Conservation (phyloP, 2,888 invertebrate species). For the Cordilura impudica region DNA sequence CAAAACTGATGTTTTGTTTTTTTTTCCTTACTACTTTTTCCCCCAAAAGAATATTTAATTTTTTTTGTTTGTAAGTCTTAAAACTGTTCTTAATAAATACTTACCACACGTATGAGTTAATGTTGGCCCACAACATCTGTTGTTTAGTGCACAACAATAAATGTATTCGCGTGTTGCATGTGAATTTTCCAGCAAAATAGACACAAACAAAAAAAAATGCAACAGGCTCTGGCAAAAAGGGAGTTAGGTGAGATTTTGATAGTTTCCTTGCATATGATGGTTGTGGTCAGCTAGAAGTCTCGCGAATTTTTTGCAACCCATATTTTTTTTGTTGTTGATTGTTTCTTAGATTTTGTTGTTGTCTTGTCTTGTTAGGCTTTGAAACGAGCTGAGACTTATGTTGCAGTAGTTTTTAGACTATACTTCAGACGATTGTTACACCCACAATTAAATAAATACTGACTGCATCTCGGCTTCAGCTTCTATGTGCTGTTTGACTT, state of each 20-base stretch:
- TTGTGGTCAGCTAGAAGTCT: slow-evolving; percentile 25
- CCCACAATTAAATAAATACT: slow-evolving; percentile 76
- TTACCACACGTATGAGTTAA: slow-evolving; percentile 58
- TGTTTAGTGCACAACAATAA: slow-evolving; percentile 30
- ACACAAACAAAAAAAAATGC: neutral
- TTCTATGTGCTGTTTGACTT: slow-evolving; percentile 43
- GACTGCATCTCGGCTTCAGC: slow-evolving; percentile 63
- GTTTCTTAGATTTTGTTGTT: slow-evolving; percentile 46
- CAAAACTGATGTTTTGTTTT: neutral
- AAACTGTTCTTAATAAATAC: slow-evolving; percentile 37
- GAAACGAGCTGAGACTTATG: slow-evolving; percentile 17
- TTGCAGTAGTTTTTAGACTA: slow-evolving; percentile 59
- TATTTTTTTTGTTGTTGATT: slow-evolving; percentile 31
- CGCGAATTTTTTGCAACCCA: slow-evolving; percentile 10
- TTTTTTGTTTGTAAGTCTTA: too few relatives aligned
- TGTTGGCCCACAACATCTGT: slow-evolving; percentile 60
- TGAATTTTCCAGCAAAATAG: slow-evolving; percentile 34
- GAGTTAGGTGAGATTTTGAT: slow-evolving; percentile 61
- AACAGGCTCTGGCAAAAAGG: neutral
- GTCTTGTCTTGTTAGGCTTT: slow-evolving; percentile 53
- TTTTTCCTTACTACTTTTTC: neutral
- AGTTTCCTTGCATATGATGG: slow-evolving; percentile 52
- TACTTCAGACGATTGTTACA: slow-evolving; percentile 71
- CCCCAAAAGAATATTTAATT: neutral
- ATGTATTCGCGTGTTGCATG: slow-evolving; percentile 58